A percentile compares a stretch with the other conserved stretches of the same genome.
phyloP scores from a whole-genome alignment of 2,888 invertebrate genomes.

The Rhorus exstirpatorius region DNA sequence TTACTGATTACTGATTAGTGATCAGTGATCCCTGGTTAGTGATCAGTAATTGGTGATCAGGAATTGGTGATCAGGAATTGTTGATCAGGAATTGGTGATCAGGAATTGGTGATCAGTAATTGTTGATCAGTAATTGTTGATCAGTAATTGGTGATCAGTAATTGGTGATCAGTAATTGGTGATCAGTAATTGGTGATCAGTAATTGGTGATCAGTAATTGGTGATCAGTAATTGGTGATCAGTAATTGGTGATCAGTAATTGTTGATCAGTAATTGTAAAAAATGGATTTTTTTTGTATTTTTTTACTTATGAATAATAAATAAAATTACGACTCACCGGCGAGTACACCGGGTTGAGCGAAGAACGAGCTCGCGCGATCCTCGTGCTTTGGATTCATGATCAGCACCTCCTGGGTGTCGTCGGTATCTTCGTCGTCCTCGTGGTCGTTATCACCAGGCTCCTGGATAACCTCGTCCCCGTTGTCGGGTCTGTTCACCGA shows the following conservation, averaged over 20 bases:
- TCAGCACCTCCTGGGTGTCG: slow-evolving; percentile 90
- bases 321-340: slow-evolving; percentile 88
- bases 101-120: too few relatives aligned
- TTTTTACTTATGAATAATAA: not conserved
- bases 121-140: too few relatives aligned
- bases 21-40: too few relatives aligned
- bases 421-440: slow-evolving; percentile 82
- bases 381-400: slow-evolving; percentile 94
- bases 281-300: not conserved
- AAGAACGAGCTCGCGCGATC: slow-evolving; percentile 97
- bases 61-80: too few relatives aligned
- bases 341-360: slow-evolving; percentile 97
- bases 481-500: slow-evolving; percentile 81
- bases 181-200: too few relatives aligned
- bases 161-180: too few relatives aligned
- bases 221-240: too few relatives aligned
- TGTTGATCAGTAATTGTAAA: not conserved
- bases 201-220: too few relatives aligned
- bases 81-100: too few relatives aligned
- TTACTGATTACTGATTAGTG: too few relatives aligned
- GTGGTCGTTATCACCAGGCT: slow-evolving; percentile 77
- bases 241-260: too few relatives aligned
- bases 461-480: slow-evolving; percentile 80
- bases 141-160: not conserved
- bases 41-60: too few relatives aligned